These are phyloP conservation scores for Epirrhoe alternata DNA, from an alignment of 2,888 invertebrate species.

Conservation along the genomic window DNA sequence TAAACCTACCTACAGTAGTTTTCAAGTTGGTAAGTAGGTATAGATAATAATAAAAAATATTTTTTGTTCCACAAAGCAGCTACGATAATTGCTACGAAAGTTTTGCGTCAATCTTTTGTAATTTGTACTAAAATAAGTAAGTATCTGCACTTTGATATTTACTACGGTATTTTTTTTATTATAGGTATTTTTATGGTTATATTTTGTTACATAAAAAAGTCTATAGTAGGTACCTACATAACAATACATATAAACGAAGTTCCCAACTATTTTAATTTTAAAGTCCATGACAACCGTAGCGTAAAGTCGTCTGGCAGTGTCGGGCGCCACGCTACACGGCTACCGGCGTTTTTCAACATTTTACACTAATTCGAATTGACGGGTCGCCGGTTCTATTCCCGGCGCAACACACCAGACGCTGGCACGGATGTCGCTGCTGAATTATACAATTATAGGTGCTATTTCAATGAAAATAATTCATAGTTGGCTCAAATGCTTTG, in stretches of 20 bases:
- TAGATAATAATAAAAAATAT: background rate
- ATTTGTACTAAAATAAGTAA: no score
- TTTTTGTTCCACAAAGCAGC: slow-evolving; percentile 4
- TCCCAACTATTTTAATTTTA: background rate
- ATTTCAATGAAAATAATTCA: slow-evolving; percentile 31
- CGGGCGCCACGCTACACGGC: slow-evolving; percentile 51
- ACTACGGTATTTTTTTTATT: no score
- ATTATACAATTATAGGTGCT: slow-evolving; percentile 47
- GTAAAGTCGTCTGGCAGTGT: slow-evolving; percentile 50
- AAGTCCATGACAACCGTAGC: slow-evolving; percentile 6
- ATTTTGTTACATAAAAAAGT: no score
- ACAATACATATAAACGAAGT: background rate
- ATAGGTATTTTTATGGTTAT: no score
- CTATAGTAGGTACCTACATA: no score
- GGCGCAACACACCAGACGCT: slow-evolving; percentile 53
- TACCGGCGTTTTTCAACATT: slow-evolving; percentile 75
- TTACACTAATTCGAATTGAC: slow-evolving; percentile 81
- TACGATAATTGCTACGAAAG: slow-evolving; percentile 6
- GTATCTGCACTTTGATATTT: no score
- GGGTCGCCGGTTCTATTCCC: slow-evolving; percentile 78
- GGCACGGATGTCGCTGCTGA: slow-evolving; percentile 53
- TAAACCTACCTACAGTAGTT: background rate
- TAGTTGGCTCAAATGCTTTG: slow-evolving; percentile 21
- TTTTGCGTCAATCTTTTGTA: background rate
- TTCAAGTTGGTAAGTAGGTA: background rate